Conservation (phyloP, 2,888 invertebrate genomes). For the Yponomeuta plumbellus region DNA sequence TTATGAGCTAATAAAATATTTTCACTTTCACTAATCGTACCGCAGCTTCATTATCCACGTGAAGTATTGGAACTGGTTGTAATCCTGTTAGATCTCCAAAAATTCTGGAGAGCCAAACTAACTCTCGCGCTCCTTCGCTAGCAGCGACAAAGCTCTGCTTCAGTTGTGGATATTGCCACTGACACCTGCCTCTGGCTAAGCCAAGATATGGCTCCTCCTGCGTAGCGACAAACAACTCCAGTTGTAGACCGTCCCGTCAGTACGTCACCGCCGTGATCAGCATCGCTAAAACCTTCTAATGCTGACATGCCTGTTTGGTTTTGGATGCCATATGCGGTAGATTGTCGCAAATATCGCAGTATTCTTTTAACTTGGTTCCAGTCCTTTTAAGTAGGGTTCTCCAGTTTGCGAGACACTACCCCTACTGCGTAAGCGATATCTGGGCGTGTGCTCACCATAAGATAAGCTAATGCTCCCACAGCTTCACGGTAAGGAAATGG, state of each 20-base stretch:
- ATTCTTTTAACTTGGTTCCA: slow-evolving; percentile 18
- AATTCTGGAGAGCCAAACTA: slow-evolving; percentile 31
- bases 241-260: slow-evolving; percentile 19
- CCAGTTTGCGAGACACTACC: slow-evolving; percentile 14
- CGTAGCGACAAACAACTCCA: slow-evolving; percentile 24
- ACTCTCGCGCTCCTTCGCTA: slow-evolving; percentile 29
- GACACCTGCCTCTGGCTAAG: slow-evolving; percentile 29
- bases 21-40: too few species aligned
- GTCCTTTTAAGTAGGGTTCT: slow-evolving; percentile 13
- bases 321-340: slow-evolving; percentile 2
- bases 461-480: slow-evolving; percentile 15
- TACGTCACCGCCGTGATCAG: slow-evolving; percentile 21
- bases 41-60: slow-evolving; percentile 30
- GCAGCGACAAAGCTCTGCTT: slow-evolving; percentile 35
- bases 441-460: too few species aligned
- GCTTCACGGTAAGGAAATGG: slow-evolving; percentile 17
- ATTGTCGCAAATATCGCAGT: slow-evolving; percentile 15
- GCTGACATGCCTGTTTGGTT: too few species aligned
- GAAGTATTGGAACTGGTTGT: slow-evolving; percentile 19
- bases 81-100: slow-evolving; percentile 21
- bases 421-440: too few species aligned
- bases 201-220: slow-evolving; percentile 32
- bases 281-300: slow-evolving; percentile 18
- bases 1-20: too few species aligned
- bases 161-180: slow-evolving; percentile 37